Percentiles rank a stretch among this genome's conserved stretches.
These are phyloP conservation scores for Phalloptychus januarius DNA, from an alignment of 2,797 vertebrate genomes.

Conservation along the genomic window DNA sequence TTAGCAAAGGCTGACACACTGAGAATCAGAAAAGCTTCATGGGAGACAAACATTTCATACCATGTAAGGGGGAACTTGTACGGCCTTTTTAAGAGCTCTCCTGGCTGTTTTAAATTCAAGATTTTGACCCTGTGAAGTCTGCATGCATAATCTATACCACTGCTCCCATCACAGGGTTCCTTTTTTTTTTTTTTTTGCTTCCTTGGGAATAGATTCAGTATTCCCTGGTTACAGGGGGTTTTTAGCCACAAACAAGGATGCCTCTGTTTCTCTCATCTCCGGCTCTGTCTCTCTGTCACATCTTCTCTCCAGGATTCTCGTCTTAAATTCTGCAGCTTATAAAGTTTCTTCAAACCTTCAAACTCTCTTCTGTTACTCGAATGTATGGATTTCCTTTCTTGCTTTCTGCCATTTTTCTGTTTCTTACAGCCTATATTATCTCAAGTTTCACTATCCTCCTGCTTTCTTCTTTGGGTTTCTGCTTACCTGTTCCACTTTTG, in stretches of 20 bases:
- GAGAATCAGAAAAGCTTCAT: constrained; percentile 36
- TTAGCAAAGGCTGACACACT: constrained; percentile 33
- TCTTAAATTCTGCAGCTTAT: constrained; percentile 20
- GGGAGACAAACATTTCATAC: constrained; percentile 38
- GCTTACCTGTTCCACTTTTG: constrained; percentile 5
- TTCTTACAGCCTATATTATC: not conserved
- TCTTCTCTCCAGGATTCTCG: constrained; percentile 50
- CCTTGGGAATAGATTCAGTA: constrained; percentile 57
- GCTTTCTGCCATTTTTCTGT: not conserved
- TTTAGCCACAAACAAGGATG: constrained; percentile 49
- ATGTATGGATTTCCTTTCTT: constrained; percentile 20
- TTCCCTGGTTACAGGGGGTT: constrained; percentile 48
- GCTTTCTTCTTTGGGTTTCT: not conserved
- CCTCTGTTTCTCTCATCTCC: constrained; percentile 51
- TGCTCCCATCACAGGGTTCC: constrained; percentile 54
- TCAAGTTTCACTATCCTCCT: constrained; percentile 3
- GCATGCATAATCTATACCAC: constrained; percentile 72
- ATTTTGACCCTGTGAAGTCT: constrained; percentile 60
- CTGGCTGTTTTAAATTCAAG: constrained; percentile 60
- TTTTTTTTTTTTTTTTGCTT: constrained; percentile 33
- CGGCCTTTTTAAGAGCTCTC: constrained; percentile 54
- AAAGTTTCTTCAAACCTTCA: constrained; percentile 3
- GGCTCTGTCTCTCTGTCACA: constrained; percentile 69
- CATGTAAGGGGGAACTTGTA: constrained; percentile 31
- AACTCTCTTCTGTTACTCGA: constrained; percentile 14